phyloP scores from a whole-genome alignment of 2,797 vertebrate genomes.

The Toxotes lorentzi region DNA sequence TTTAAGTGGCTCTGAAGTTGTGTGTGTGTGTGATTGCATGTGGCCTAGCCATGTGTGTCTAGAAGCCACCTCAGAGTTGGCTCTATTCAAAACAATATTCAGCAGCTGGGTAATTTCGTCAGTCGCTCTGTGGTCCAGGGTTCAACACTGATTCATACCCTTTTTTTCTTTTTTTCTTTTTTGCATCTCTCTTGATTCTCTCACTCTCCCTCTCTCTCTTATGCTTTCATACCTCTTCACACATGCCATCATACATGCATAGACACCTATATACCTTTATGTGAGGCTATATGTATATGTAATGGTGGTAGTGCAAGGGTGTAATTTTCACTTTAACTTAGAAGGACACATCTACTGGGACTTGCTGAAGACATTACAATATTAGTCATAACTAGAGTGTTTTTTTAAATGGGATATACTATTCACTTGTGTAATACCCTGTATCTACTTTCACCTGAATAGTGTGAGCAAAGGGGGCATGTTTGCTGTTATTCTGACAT shows the following conservation, averaged over 20 bases:
- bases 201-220: not conserved
- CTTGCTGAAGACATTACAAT: not conserved
- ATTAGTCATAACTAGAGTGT: slow-evolving; percentile 6
- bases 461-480: not conserved
- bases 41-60: slow-evolving; percentile 54
- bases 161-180: too few species aligned
- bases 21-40: slow-evolving; percentile 30
- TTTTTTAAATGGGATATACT: not conserved
- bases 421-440: not conserved
- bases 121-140: slow-evolving; percentile 58
- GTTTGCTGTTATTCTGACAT: not conserved
- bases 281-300: slow-evolving; percentile 8
- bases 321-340: slow-evolving; percentile 24
- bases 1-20: slow-evolving; percentile 44
- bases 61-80: slow-evolving; percentile 61
- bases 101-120: slow-evolving; percentile 65
- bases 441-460: not conserved
- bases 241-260: slow-evolving; percentile 24
- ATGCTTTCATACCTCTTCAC: slow-evolving; percentile 9
- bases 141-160: slow-evolving; percentile 58
- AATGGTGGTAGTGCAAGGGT: not conserved
- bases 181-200: slow-evolving; percentile 20
- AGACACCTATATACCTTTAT: slow-evolving; percentile 1
- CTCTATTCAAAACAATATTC: slow-evolving; percentile 74
- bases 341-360: slow-evolving; percentile 8